Evolutionary conservation across 2,888 invertebrate genomes (phyloP).

Genomic region (Lucinisca nassula): DNA sequence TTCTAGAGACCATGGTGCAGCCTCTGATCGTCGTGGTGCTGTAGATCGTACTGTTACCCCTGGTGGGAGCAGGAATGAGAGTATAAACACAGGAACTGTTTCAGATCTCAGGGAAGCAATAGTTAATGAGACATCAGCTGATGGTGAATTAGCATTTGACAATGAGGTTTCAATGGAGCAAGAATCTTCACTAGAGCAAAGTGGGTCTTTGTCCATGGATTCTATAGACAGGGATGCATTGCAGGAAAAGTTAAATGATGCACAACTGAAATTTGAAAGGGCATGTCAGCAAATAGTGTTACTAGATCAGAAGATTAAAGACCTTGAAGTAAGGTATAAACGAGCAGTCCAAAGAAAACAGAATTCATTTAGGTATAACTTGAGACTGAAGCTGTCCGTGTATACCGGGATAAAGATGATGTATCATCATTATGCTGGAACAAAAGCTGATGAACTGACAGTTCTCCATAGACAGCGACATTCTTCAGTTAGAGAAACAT

Average conservation of each 20-base stretch:
- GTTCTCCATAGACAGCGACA: constrained; percentile 77
- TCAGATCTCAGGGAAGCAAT: background rate
- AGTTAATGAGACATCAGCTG: background rate
- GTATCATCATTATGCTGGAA: constrained; percentile 86
- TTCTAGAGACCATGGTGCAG: background rate
- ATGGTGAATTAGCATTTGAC: background rate
- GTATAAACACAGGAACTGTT: background rate
- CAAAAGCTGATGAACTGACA: constrained; percentile 84
- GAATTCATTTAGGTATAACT: constrained; percentile 84
- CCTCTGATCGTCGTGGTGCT: background rate
- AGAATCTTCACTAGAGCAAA: background rate
- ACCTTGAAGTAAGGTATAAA: constrained; percentile 84
- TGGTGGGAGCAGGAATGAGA: background rate
- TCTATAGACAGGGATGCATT: constrained; percentile 70
- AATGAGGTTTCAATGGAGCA: background rate
- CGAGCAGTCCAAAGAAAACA: constrained; percentile 85
- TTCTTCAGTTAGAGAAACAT: constrained; percentile 31
- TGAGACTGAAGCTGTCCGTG: constrained; percentile 82
- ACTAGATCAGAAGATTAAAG: constrained; percentile 84
- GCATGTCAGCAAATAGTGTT: constrained; percentile 85
- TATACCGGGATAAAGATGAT: constrained; percentile 87
- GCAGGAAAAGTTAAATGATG: constrained; percentile 74
- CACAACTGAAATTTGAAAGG: constrained; percentile 81
- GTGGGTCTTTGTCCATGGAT: background rate
- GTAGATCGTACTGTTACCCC: background rate